phyloP scores from a whole-genome alignment of 2,888 invertebrate genomes.

The Caenorhabditis japonica region DNA sequence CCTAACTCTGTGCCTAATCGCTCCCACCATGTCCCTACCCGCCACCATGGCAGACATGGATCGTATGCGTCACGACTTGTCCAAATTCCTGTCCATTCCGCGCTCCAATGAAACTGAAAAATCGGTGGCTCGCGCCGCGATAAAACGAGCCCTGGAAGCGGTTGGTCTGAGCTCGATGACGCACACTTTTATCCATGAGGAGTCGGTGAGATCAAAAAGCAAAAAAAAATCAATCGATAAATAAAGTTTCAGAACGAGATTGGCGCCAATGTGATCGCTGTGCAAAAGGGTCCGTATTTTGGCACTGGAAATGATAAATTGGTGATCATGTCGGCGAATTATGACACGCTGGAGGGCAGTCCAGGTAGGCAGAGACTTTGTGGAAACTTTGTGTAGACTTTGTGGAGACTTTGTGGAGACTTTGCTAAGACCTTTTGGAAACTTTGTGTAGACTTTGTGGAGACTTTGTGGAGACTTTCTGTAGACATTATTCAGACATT shows the following conservation, averaged over 20 bases:
- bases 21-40: neutral
- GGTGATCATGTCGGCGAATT: constrained; percentile 59
- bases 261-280: constrained; percentile 61
- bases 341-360: constrained; percentile 57
- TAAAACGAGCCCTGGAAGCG: constrained; percentile 56
- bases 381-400: too few relatives aligned
- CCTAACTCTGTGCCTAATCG: neutral
- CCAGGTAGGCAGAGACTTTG: too few relatives aligned
- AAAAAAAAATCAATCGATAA: too few relatives aligned
- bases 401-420: too few relatives aligned
- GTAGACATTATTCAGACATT: too few relatives aligned
- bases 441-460: too few relatives aligned
- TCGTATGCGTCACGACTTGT: constrained; percentile 58
- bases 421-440: too few relatives aligned
- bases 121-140: constrained; percentile 42
- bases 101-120: constrained; percentile 61
- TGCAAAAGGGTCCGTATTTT: constrained; percentile 56
- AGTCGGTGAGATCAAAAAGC: constrained; percentile 59
- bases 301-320: constrained; percentile 57
- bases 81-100: constrained; percentile 56
- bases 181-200: constrained; percentile 59
- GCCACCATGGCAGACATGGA: constrained; percentile 59
- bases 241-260: constrained; percentile 57
- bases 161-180: constrained; percentile 58
- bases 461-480: too few relatives aligned